A percentile compares a stretch with the other conserved stretches of the same genome.
phyloP scores from a whole-genome alignment of 2,113 vertebrate species.

The Catharus minimus region DNA sequence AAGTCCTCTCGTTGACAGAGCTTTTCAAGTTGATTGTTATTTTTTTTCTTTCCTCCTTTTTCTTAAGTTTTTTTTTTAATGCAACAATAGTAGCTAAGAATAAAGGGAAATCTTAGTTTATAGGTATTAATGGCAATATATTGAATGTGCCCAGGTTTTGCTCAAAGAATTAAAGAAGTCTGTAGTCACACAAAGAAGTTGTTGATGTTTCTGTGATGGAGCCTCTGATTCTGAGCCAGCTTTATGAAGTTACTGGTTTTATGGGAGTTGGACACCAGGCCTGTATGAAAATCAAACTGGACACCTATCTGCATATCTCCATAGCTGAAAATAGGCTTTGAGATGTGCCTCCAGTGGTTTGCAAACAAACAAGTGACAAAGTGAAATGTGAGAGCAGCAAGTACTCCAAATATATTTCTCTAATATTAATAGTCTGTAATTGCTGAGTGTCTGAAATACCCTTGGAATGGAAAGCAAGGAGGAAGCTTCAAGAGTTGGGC shows the following conservation, averaged over 20 bases:
- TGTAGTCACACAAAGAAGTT: background rate
- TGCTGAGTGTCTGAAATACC: background rate
- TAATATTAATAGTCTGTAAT: background rate
- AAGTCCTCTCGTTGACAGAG: background rate
- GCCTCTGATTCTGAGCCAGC: background rate
- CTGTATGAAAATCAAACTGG: background rate
- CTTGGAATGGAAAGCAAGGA: background rate
- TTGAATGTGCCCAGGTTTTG: background rate
- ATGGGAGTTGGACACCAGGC: background rate
- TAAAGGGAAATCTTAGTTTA: background rate
- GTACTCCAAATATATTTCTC: background rate
- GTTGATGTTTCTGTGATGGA: background rate
- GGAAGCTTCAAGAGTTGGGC: background rate
- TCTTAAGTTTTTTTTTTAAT: background rate
- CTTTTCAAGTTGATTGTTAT: background rate
- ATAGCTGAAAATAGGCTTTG: background rate
- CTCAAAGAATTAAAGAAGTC: background rate
- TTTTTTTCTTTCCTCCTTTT: accelerated
- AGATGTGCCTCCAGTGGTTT: background rate
- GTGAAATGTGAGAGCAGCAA: background rate
- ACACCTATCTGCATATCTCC: background rate
- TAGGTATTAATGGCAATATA: background rate
- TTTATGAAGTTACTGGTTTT: background rate
- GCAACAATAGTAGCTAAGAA: background rate
- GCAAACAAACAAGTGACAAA: background rate